Evolutionary conservation across 2,888 invertebrate genomes (phyloP).

Genomic region (Volucella inflata): DNA sequence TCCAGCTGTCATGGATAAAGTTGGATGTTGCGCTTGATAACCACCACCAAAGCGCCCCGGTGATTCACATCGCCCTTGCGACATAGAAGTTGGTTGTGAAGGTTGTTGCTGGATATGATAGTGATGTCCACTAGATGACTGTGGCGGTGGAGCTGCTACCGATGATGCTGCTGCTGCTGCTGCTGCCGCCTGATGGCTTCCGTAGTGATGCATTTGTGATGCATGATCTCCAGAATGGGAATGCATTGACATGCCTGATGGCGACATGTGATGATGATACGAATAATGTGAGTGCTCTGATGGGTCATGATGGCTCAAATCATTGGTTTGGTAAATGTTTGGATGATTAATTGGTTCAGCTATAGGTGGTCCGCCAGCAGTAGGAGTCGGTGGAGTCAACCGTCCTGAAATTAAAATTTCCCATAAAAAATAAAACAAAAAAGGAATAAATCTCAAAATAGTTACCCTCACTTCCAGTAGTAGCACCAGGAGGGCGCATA

Average conservation of each 20-base stretch:
- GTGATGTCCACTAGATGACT: slow-evolving; percentile 76
- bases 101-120: slow-evolving; percentile 80
- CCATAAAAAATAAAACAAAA: not conserved
- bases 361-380: slow-evolving; percentile 79
- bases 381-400: slow-evolving; percentile 81
- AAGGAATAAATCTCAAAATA: not conserved
- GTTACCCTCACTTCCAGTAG: slow-evolving; percentile 81
- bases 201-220: slow-evolving; percentile 77
- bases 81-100: slow-evolving; percentile 49
- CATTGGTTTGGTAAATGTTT: slow-evolving; percentile 69
- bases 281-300: slow-evolving; percentile 69
- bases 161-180: slow-evolving; percentile 47
- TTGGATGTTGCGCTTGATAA: slow-evolving; percentile 77
- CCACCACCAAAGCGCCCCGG: slow-evolving; percentile 58
- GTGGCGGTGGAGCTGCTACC: slow-evolving; percentile 37
- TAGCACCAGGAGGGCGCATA: slow-evolving; percentile 92
- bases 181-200: slow-evolving; percentile 59
- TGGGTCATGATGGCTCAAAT: slow-evolving; percentile 70
- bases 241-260: slow-evolving; percentile 77
- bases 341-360: slow-evolving; percentile 81
- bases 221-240: slow-evolving; percentile 78
- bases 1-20: slow-evolving; percentile 79
- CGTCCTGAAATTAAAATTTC: slow-evolving; percentile 75
- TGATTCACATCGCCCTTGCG: slow-evolving; percentile 76
- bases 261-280: slow-evolving; percentile 81